Evolutionary conservation across 2,113 vertebrate genomes (phyloP), one percentile per base, ranked within the genome.

Genomic region (Aegithalos caudatus): DNA sequence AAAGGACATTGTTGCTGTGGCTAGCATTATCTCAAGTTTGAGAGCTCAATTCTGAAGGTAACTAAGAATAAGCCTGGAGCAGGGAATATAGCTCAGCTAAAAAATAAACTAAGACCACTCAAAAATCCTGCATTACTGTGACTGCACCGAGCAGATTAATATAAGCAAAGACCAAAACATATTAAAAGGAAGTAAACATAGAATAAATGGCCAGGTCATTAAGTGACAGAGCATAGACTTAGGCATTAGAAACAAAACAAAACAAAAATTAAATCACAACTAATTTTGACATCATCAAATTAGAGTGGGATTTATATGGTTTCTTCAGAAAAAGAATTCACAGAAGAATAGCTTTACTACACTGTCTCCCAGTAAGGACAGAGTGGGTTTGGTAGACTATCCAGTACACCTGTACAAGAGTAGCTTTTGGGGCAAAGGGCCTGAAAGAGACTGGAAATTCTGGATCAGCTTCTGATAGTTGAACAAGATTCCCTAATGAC

Each of bases 181-280:
- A n/a, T 11, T 17, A 62, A 76, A 74, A 56, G 5, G 27, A 78
- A n/a, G 7, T 56, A 65, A 84, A 50, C 2, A 18, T 4, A 22
- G 12, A 67, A 14, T 31, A 81, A 81, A 70, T n/a, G 13, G 2
- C 4, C 8, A 42, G 37, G 7, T 1, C 13, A 57, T 28, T 81
- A 70, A n/a, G 19, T 47, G 35, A 38, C 2, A 47, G 4, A 60
- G 2, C 13, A 58, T 9, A 47, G 9, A 53, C 7, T 47, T 33
- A 73, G 15, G 2, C 9, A 50, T 29, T 6, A 64, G 57, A 58
- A 66, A 66, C 5, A 67, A 81, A 78, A 62, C n/a, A n/a, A n/a
- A n/a, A n/a, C n/a, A 35, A 54, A 37, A 12, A 1, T 53, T 4
- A 2, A 72, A 72, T 65, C 1, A 0, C 10, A 80, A 69, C 1